A percentile compares a stretch with the other conserved stretches of the same genome.
These are phyloP conservation scores for Melinaea marsaeus DNA, from an alignment of 2,888 invertebrate genomes.

Conservation along the genomic window DNA sequence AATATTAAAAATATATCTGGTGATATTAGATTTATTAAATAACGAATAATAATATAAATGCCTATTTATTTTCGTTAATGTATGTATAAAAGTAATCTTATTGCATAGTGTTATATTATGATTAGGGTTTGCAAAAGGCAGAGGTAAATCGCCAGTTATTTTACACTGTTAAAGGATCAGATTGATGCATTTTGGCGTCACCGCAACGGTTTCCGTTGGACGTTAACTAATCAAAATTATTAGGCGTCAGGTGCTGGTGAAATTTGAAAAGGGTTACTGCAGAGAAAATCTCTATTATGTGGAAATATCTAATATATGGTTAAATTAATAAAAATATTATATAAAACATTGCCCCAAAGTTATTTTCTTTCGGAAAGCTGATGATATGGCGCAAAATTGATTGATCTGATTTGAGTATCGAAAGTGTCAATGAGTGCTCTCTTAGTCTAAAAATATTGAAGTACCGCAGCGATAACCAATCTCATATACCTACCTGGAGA, in stretches of 20 bases:
- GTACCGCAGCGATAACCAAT: no score
- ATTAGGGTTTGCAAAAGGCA: neutral
- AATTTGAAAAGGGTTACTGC: constrained; percentile 6
- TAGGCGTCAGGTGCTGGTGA: constrained; percentile 17
- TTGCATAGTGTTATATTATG: neutral
- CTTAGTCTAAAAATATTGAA: no score
- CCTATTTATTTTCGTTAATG: neutral
- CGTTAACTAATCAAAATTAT: constrained; percentile 33
- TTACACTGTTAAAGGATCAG: constrained; percentile 17
- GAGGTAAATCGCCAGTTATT: constrained; percentile 20
- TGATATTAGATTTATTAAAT: no score
- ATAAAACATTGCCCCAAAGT: no score
- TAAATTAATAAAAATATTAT: no score
- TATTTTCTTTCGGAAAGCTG: no score
- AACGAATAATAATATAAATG: no score
- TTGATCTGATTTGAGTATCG: no score
- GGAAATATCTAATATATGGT: neutral
- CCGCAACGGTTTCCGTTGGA: constrained; percentile 26
- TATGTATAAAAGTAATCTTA: neutral
- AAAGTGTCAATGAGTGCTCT: no score
- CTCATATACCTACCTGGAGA: no score
- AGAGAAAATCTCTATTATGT: neutral
- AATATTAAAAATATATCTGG: no score
- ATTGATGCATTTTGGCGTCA: constrained; percentile 29
- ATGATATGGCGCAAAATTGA: no score